A percentile compares a stretch with the other conserved stretches of the same genome.
Evolutionary conservation across 2,113 vertebrate genomes (phyloP).

Genomic region (Eptesicus fuscus): DNA sequence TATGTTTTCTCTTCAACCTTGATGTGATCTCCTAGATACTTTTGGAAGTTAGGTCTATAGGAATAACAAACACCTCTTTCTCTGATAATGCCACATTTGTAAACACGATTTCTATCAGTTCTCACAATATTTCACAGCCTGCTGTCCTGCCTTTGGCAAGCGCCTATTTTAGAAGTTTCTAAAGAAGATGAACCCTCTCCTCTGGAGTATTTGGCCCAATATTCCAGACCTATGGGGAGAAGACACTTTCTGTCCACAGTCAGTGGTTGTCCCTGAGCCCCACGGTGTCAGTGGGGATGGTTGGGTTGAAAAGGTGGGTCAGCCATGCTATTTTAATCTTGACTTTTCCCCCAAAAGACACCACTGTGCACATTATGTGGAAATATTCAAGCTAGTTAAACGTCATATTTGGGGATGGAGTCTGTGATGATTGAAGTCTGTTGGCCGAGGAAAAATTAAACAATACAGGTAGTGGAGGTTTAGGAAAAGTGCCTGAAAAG

Average conservation of each 20-base stretch:
- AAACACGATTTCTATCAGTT: conserved; percentile 1
- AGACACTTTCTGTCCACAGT: not conserved
- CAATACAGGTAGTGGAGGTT: not conserved
- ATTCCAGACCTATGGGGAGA: not conserved
- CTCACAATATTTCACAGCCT: conserved; percentile 48
- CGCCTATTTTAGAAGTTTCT: conserved; percentile 42
- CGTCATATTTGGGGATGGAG: not conserved
- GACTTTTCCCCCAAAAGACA: not conserved
- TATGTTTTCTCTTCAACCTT: not conserved
- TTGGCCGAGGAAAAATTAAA: not conserved
- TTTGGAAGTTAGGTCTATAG: not conserved
- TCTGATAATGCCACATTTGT: not conserved
- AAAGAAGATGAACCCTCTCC: conserved; percentile 22
- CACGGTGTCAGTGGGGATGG: not conserved
- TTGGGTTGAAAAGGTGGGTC: not conserved
- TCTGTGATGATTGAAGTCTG: not conserved
- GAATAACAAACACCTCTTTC: not conserved
- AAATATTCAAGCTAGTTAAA: conserved; percentile 12
- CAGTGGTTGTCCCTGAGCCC: not conserved
- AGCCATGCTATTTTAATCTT: conserved; percentile 46
- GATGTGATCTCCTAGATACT: not conserved
- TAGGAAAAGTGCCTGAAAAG: not conserved
- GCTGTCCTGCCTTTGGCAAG: conserved; percentile 43
- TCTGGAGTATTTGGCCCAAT: not conserved
- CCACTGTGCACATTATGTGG: not conserved